phyloP scores from a whole-genome alignment of 1,140 invertebrate genomes.

The Drosophila pectinifera region DNA sequence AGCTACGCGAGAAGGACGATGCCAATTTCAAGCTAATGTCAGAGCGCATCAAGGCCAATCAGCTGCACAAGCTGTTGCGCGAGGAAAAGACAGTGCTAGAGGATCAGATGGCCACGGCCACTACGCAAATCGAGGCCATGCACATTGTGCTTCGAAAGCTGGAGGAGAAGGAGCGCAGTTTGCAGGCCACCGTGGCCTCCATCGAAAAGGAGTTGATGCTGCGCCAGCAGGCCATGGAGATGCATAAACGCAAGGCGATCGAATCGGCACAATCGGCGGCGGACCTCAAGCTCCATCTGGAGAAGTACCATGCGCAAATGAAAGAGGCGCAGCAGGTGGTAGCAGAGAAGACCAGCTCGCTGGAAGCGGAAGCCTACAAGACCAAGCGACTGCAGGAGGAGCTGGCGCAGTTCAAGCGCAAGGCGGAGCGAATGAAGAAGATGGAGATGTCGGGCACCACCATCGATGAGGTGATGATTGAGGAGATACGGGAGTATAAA shows the following conservation, averaged over 20 bases:
- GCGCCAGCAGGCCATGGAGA: slow-evolving; percentile 97
- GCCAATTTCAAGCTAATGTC: slow-evolving; percentile 99
- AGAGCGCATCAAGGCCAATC: slow-evolving; percentile 98
- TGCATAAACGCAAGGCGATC: slow-evolving; percentile 98
- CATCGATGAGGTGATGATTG: slow-evolving; percentile 98
- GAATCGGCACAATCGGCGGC: slow-evolving; percentile 98
- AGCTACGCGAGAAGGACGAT: slow-evolving; percentile 98
- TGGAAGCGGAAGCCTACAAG: slow-evolving; percentile 98
- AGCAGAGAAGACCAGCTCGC: slow-evolving; percentile 96
- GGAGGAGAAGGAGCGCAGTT: slow-evolving; percentile 98
- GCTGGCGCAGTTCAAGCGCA: slow-evolving; percentile 94
- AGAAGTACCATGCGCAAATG: slow-evolving; percentile 98
- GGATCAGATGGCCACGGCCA: slow-evolving; percentile 90
- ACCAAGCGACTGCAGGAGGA: slow-evolving; percentile 97
- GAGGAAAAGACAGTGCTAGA: slow-evolving; percentile 89
- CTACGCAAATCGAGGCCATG: slow-evolving; percentile 97
- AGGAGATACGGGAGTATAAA: slow-evolving; percentile 99
- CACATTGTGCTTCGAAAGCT: slow-evolving; percentile 97
- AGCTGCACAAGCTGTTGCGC: slow-evolving; percentile 96
- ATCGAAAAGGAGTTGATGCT: slow-evolving; percentile 97
- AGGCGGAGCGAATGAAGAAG: slow-evolving; percentile 98
- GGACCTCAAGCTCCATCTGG: slow-evolving; percentile 98
- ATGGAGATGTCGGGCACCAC: slow-evolving; percentile 98
- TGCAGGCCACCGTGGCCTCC: slow-evolving; percentile 96
- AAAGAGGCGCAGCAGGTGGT: slow-evolving; percentile 98